phyloP scores from a whole-genome alignment of 2,797 vertebrate genomes.

The Fringilla coelebs region DNA sequence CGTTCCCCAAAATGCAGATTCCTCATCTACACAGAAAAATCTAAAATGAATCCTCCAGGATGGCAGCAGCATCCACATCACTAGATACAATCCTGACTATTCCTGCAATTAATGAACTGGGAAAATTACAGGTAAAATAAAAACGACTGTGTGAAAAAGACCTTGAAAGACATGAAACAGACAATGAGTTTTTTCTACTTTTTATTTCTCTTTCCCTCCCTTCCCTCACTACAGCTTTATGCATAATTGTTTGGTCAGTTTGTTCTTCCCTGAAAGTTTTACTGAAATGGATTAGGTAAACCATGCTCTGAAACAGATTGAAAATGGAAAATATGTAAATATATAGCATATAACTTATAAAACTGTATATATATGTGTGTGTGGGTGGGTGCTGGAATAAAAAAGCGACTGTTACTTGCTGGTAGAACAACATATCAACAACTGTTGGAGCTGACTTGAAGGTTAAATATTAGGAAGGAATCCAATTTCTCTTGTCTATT shows the following conservation, averaged over 20 bases:
- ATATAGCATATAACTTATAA: constrained; percentile 81
- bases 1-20: background rate
- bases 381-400: constrained; percentile 66
- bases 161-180: constrained; percentile 58
- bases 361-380: constrained; percentile 78
- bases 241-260: constrained; percentile 63
- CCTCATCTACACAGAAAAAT: background rate
- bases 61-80: background rate
- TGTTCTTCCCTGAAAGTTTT: constrained; percentile 79
- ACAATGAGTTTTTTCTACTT: constrained; percentile 15
- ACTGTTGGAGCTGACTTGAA: constrained; percentile 97
- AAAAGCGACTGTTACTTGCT: constrained; percentile 89
- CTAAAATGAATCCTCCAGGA: background rate
- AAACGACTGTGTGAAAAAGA: constrained; percentile 44
- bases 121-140: constrained; percentile 58
- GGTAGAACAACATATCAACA: constrained; percentile 94
- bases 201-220: constrained; percentile 34
- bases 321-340: constrained; percentile 69
- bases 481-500: constrained; percentile 99
- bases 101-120: constrained; percentile 56
- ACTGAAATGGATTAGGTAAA: constrained; percentile 75
- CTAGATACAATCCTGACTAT: constrained; percentile 8
- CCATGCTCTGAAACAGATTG: constrained; percentile 60
- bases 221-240: constrained; percentile 59
- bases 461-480: constrained; percentile 99